phyloP scores from a whole-genome alignment of 2,888 invertebrate genomes.

The Caenorhabditis wallacei region DNA sequence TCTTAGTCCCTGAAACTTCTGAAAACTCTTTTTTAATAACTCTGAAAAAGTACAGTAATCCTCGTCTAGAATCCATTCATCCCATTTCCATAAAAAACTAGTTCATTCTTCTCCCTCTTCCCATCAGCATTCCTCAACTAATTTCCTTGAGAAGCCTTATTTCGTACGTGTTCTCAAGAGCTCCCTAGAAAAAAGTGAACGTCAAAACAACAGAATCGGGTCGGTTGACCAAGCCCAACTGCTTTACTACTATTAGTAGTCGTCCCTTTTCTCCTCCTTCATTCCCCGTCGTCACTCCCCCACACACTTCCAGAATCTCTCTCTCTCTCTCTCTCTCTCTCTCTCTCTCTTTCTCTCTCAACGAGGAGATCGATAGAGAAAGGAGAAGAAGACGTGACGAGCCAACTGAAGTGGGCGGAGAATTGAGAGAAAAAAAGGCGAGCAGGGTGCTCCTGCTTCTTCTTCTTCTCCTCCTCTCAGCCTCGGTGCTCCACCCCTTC shows the following conservation, averaged over 20 bases:
- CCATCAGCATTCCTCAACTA: conserved; percentile 12
- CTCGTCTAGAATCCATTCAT: neutral
- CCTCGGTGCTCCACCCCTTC: conserved; percentile 30
- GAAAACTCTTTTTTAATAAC: too few species aligned
- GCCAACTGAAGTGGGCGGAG: neutral
- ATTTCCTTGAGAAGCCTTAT: conserved; percentile 5
- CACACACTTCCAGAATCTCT: conserved; percentile 34
- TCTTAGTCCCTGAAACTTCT: too few species aligned
- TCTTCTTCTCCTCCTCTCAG: neutral
- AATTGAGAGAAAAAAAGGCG: conserved; percentile 16
- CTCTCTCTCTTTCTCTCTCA: neutral
- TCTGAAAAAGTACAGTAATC: neutral
- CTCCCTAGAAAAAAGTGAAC: conserved; percentile 11
- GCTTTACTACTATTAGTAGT: conserved; percentile 49
- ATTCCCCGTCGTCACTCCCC: conserved; percentile 2
- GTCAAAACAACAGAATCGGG: conserved; percentile 35
- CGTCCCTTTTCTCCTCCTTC: conserved; percentile 6
- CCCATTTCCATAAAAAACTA: neutral
- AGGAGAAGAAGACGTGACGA: neutral
- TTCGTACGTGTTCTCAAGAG: conserved; percentile 14
- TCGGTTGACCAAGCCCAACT: conserved; percentile 8
- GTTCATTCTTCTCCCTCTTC: neutral
- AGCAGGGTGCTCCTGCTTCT: too few species aligned
- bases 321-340: neutral
- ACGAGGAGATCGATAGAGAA: neutral